A percentile compares a stretch with the other conserved stretches of the same genome.
Conservation (phyloP, 1,140 invertebrate species). For the Drosophila nasuta region DNA sequence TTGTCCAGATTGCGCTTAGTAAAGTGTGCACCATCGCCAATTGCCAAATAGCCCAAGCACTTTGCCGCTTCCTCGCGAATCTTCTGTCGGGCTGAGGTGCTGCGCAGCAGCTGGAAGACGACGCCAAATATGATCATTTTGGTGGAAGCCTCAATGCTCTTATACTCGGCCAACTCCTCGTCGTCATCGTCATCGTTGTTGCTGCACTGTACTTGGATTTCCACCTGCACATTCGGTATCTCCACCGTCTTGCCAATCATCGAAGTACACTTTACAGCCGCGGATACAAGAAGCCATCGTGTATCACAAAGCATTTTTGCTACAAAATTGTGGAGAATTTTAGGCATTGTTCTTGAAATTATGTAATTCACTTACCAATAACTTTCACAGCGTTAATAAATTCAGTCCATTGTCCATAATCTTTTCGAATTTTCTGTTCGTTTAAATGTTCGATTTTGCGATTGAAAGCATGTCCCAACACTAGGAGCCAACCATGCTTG, state of each 20-base stretch:
- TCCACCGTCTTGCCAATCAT: conserved; percentile 80
- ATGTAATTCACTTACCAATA: conserved; percentile 45
- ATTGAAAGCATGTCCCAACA: conserved; percentile 77
- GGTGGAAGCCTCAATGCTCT: conserved; percentile 66
- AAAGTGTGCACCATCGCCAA: conserved; percentile 82
- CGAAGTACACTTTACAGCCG: conserved; percentile 81
- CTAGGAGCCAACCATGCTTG: conserved; percentile 80
- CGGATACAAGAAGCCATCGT: conserved; percentile 80
- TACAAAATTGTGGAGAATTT: conserved; percentile 18
- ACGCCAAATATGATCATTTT: conserved; percentile 75
- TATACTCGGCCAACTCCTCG: conserved; percentile 67
- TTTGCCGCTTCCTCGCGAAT: conserved; percentile 78
- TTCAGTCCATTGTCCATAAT: conserved; percentile 63
- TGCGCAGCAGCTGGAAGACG: conserved; percentile 72
- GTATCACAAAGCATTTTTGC: conserved; percentile 75
- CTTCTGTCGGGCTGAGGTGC: conserved; percentile 71
- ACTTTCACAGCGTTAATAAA: conserved; percentile 75
- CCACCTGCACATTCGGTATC: conserved; percentile 79
- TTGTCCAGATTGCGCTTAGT: conserved; percentile 77
- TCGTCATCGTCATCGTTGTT: conserved; percentile 64
- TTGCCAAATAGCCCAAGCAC: conserved; percentile 81
- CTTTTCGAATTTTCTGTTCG: conserved; percentile 43
- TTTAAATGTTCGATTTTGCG: conserved; percentile 61
- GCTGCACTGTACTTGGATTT: conserved; percentile 57
- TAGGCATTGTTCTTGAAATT: not conserved